These are phyloP conservation scores for Habrosyne pyritoides DNA, from an alignment of 2,888 invertebrate species.

Conservation along the genomic window DNA sequence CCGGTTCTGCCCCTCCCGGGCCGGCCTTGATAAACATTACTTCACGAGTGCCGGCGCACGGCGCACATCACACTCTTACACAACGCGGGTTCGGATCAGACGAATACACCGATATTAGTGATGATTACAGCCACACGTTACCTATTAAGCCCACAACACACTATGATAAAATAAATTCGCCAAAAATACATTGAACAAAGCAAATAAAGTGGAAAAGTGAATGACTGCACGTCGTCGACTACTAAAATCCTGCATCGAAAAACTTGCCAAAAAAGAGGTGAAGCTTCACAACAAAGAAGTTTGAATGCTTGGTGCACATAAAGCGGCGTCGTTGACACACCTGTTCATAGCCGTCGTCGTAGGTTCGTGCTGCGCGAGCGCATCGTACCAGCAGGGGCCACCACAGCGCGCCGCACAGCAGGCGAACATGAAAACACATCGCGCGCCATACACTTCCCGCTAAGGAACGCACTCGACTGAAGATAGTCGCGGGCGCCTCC, in stretches of 20 bases:
- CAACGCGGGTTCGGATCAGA: conserved; percentile 44
- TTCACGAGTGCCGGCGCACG: conserved; percentile 63
- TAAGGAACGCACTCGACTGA: conserved; percentile 80
- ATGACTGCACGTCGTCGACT: conserved; percentile 60
- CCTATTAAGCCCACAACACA: conserved; percentile 66
- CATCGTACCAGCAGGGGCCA: conserved; percentile 78
- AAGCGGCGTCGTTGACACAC: conserved; percentile 72
- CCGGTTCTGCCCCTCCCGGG: conserved; percentile 78
- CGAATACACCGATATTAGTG: conserved; percentile 58
- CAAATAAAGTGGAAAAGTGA: conserved; percentile 70
- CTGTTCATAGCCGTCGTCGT: conserved; percentile 81
- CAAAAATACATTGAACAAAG: conserved; percentile 54
- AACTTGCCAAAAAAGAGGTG: conserved; percentile 64
- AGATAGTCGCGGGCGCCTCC: conserved; percentile 72
- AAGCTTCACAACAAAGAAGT: conserved; percentile 64
- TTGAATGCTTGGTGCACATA: conserved; percentile 59
- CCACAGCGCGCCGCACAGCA: conserved; percentile 80
- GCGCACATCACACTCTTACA: conserved; percentile 71
- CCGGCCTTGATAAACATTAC: conserved; percentile 82
- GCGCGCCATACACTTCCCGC: conserved; percentile 81
- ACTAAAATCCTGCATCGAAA: conserved; percentile 47
- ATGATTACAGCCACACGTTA: conserved; percentile 63
- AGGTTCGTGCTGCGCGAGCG: conserved; percentile 68
- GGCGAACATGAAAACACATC: conserved; percentile 80
- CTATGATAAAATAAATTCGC: conserved; percentile 53